Percentiles rank a stretch among this genome's conserved stretches.
Conservation (phyloP, 2,888 invertebrate genomes). For the Ophion costatus region DNA sequence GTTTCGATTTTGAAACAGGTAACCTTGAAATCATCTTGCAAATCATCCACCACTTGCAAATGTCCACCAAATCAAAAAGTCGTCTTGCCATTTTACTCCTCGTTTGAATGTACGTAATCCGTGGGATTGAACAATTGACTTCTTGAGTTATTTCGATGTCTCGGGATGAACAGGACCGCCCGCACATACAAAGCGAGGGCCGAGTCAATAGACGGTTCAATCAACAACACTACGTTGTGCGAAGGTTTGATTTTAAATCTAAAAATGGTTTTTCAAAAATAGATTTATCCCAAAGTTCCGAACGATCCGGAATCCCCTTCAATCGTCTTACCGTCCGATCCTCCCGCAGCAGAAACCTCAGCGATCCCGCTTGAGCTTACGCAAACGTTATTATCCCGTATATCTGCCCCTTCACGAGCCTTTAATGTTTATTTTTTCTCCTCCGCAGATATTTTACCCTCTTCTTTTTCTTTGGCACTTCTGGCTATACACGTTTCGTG, state of each 20-base stretch:
- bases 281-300: conserved; percentile 19
- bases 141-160: neutral
- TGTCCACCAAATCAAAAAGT: too few relatives aligned
- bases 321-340: conserved; percentile 8
- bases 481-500: neutral
- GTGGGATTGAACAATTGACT: neutral
- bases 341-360: neutral
- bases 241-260: neutral
- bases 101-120: too few relatives aligned
- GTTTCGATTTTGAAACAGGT: too few relatives aligned
- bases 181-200: neutral
- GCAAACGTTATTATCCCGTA: conserved; percentile 38
- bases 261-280: conserved; percentile 24
- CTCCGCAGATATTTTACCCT: conserved; percentile 23
- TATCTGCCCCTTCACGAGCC: conserved; percentile 40
- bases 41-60: too few relatives aligned
- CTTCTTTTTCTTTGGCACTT: neutral
- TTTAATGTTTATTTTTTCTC: conserved; percentile 56
- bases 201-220: neutral
- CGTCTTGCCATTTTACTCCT: too few relatives aligned
- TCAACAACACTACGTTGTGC: neutral
- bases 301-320: neutral
- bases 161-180: neutral
- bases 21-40: too few relatives aligned
- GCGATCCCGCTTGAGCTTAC: conserved; percentile 43